A percentile compares a stretch with the other conserved stretches of the same genome.
phyloP scores from a whole-genome alignment of 2,888 invertebrate species.

The Campopleginae sp. region DNA sequence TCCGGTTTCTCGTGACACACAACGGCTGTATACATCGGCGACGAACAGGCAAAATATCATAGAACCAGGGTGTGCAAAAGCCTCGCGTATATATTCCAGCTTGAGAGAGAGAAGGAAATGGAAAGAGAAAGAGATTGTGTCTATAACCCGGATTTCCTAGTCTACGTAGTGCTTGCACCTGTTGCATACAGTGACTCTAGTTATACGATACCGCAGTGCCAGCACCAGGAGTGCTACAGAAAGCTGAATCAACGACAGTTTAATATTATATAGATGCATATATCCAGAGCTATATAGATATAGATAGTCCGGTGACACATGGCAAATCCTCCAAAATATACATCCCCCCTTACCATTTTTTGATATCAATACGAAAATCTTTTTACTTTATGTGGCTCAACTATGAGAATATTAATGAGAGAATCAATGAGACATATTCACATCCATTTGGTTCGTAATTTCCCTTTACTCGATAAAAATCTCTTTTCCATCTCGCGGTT shows the following conservation, averaged over 20 bases:
- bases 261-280: constrained; percentile 10
- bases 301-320: constrained; percentile 59
- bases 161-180: constrained; percentile 61
- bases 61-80: constrained; percentile 25
- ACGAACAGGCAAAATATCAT: constrained; percentile 46
- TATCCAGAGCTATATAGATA: constrained; percentile 3
- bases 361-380: background rate
- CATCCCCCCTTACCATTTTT: constrained; percentile 19
- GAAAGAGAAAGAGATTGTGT: constrained; percentile 28
- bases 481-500: background rate
- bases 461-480: background rate
- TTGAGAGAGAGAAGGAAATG: background rate
- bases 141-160: constrained; percentile 46
- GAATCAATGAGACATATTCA: background rate
- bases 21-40: constrained; percentile 13
- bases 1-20: constrained; percentile 39
- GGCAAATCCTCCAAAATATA: constrained; percentile 54
- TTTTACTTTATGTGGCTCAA: background rate
- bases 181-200: constrained; percentile 65
- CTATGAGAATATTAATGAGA: background rate
- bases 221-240: constrained; percentile 28
- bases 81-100: constrained; percentile 1
- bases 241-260: constrained; percentile 27
- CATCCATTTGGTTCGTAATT: background rate
- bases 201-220: constrained; percentile 51